These are phyloP conservation scores for Pterostichus madidus DNA, from an alignment of 2,888 invertebrate genomes.

Conservation along the genomic window DNA sequence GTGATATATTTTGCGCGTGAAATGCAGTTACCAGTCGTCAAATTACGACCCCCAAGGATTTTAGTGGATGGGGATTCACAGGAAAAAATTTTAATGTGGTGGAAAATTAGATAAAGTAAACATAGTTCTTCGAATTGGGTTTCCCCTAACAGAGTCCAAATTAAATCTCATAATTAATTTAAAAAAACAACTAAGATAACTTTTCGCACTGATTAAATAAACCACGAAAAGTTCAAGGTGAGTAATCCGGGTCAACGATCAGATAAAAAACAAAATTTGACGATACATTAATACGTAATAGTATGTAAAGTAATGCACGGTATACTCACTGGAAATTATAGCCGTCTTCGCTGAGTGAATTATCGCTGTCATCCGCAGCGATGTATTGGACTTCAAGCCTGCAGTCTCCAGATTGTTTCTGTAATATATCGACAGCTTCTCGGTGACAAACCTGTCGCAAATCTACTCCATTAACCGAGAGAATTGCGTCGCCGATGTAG, in stretches of 20 bases:
- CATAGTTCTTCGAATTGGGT: too few relatives aligned
- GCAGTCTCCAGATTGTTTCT: constrained; percentile 88
- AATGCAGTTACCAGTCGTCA: too few relatives aligned
- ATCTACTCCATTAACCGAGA: constrained; percentile 89
- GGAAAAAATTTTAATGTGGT: too few relatives aligned
- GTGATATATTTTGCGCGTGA: too few relatives aligned
- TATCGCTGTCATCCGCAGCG: constrained; percentile 84
- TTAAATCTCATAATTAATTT: neutral
- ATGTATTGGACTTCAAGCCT: constrained; percentile 89
- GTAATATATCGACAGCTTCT: constrained; percentile 89
- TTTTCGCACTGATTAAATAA: neutral
- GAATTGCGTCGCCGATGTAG: constrained; percentile 91
- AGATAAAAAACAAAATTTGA: neutral
- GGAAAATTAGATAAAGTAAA: too few relatives aligned
- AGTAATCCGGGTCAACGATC: constrained; percentile 19
- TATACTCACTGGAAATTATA: constrained; percentile 77
- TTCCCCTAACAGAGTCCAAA: neutral
- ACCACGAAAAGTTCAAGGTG: constrained; percentile 37
- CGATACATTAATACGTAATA: constrained; percentile 5
- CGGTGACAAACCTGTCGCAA: constrained; percentile 88
- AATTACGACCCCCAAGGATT: too few relatives aligned
- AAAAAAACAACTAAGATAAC: neutral
- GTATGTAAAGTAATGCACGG: constrained; percentile 7
- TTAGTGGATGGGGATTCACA: too few relatives aligned
- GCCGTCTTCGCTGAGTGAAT: constrained; percentile 81